A percentile compares a stretch with the other conserved stretches of the same genome.
These are phyloP conservation scores for Brachyptera putata DNA, from an alignment of 2,888 invertebrate genomes.

Conservation along the genomic window DNA sequence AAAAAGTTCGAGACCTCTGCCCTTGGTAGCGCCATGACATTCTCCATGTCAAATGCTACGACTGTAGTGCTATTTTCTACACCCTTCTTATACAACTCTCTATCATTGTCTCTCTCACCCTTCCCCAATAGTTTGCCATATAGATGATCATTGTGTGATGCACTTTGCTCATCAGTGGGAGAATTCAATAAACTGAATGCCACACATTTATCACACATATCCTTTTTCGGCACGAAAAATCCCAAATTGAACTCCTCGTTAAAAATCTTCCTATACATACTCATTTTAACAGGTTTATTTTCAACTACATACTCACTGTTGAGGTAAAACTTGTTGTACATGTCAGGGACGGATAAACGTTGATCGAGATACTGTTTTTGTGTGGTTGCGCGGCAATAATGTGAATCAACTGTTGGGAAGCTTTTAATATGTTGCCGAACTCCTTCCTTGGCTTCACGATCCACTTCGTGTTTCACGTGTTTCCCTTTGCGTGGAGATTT, in stretches of 20 bases:
- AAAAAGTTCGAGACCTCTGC: too few species aligned
- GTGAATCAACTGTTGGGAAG: constrained; percentile 34
- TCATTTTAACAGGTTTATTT: constrained; percentile 28
- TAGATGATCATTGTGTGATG: background rate
- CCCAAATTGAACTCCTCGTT: constrained; percentile 32
- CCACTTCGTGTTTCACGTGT: background rate
- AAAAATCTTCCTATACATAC: constrained; percentile 33
- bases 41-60: too few species aligned
- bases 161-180: background rate
- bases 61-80: too few species aligned
- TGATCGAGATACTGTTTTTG: constrained; percentile 33
- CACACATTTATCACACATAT: constrained; percentile 34
- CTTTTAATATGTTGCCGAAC: constrained; percentile 32
- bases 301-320: constrained; percentile 27
- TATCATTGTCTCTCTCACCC: background rate
- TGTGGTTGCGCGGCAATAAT: constrained; percentile 32
- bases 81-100: background rate
- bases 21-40: too few species aligned
- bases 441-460: background rate
- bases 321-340: constrained; percentile 33
- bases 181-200: constrained; percentile 19
- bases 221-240: constrained; percentile 35
- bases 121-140: background rate
- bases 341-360: constrained; percentile 33
- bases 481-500: background rate